Conservation (phyloP, 2,113 vertebrate genomes). For the Dunckerocampus dactyliophorus region DNA sequence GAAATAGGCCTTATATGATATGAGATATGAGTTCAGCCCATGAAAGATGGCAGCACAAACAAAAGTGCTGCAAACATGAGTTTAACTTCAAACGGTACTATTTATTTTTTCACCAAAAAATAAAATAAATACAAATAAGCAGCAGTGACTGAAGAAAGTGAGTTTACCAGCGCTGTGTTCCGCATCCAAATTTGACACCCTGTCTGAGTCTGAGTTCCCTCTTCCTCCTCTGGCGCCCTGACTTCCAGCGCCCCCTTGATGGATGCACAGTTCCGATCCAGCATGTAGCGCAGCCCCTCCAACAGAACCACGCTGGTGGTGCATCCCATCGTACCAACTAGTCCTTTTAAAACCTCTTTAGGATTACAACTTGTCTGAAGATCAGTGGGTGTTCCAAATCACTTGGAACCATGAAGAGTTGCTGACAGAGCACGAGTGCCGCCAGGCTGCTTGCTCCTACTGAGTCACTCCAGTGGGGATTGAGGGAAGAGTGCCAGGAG, state of each 20-base stretch:
- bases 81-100: too few species aligned
- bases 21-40: too few species aligned
- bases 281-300: conserved; percentile 85
- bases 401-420: not conserved
- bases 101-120: not conserved
- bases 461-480: conserved; percentile 15
- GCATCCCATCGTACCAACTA: conserved; percentile 84
- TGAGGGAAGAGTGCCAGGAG: conserved; percentile 31
- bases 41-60: too few species aligned
- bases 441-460: conserved; percentile 15
- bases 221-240: conserved; percentile 75
- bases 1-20: too few species aligned
- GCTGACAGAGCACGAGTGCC: conserved; percentile 4
- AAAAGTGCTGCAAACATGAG: too few species aligned
- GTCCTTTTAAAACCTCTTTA: not conserved
- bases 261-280: conserved; percentile 89
- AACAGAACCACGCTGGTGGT: conserved; percentile 87
- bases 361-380: not conserved
- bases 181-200: conserved; percentile 49
- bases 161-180: conserved; percentile 54
- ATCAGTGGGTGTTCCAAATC: not conserved
- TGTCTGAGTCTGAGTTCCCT: conserved; percentile 44
- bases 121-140: not conserved
- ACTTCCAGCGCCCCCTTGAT: conserved; percentile 80
- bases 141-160: not conserved